These are phyloP conservation scores for Coranthus polyacanthus DNA, from an alignment of 2,797 vertebrate genomes.

Conservation along the genomic window DNA sequence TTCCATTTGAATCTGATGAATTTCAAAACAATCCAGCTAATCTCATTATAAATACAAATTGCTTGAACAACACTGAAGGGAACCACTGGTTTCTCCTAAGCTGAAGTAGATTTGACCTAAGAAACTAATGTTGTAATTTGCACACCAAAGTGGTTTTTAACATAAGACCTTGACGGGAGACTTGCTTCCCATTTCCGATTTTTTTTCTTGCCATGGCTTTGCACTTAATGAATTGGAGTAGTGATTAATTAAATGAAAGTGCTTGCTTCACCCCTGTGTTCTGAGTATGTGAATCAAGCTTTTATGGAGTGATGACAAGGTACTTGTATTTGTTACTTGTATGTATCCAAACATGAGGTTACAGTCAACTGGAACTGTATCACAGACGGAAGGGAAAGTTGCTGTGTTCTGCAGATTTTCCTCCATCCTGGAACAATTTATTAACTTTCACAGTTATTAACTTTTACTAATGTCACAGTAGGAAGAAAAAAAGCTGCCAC, in stretches of 20 bases:
- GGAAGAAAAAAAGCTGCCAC: slow-evolving; percentile 13
- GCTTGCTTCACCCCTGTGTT: slow-evolving; percentile 59
- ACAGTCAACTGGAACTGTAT: slow-evolving; percentile 38
- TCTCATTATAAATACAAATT: not conserved
- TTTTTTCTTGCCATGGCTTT: slow-evolving; percentile 26
- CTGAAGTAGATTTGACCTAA: slow-evolving; percentile 40
- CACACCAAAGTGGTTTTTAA: slow-evolving; percentile 54
- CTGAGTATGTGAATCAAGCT: slow-evolving; percentile 62
- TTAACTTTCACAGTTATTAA: slow-evolving; percentile 69
- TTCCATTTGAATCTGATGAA: slow-evolving; percentile 2
- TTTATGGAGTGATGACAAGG: slow-evolving; percentile 49
- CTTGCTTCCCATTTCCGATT: slow-evolving; percentile 25
- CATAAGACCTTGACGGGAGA: slow-evolving; percentile 50
- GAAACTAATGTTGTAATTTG: slow-evolving; percentile 51
- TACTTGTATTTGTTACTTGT: slow-evolving; percentile 49
- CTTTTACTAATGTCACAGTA: slow-evolving; percentile 37
- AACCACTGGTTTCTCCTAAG: slow-evolving; percentile 5
- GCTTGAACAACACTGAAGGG: not conserved
- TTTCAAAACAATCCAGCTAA: not conserved
- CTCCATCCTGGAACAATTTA: slow-evolving; percentile 50
- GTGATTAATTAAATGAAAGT: slow-evolving; percentile 70
- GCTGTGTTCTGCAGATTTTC: slow-evolving; percentile 53
- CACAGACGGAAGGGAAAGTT: slow-evolving; percentile 18
- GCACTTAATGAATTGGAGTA: slow-evolving; percentile 70
- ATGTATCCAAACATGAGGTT: slow-evolving; percentile 43